These are phyloP conservation scores for Nineta flava DNA, from an alignment of 2,888 invertebrate genomes.

Conservation along the genomic window DNA sequence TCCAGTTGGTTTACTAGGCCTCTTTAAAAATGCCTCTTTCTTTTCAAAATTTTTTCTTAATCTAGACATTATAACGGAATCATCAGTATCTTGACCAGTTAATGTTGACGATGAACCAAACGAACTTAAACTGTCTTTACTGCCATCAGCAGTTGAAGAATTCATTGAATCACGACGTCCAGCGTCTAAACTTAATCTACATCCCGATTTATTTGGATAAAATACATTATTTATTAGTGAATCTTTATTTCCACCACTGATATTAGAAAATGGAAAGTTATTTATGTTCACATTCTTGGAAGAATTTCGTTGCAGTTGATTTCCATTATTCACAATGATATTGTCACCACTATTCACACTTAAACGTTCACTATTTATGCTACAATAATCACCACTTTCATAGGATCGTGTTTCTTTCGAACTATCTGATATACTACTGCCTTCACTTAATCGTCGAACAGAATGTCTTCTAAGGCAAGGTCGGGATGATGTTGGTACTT, in stretches of 20 bases:
- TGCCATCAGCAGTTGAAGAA: constrained; percentile 44
- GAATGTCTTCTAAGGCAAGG: constrained; percentile 21
- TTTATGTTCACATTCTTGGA: no score
- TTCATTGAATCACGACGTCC: constrained; percentile 41
- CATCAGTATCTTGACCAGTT: constrained; percentile 50
- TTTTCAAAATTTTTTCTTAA: constrained; percentile 74
- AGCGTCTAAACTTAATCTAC: constrained; percentile 28
- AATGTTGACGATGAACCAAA: constrained; percentile 51
- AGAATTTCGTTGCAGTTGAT: neutral
- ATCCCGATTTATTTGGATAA: constrained; percentile 23
- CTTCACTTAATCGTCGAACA: constrained; percentile 35
- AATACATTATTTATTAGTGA: constrained; percentile 7
- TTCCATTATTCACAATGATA: neutral
- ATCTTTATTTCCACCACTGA: neutral
- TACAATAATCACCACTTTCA: constrained; percentile 7
- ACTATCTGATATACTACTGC: constrained; percentile 24
- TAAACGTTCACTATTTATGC: constrained; percentile 6
- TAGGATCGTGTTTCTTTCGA: constrained; percentile 13
- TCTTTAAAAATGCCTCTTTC: constrained; percentile 74
- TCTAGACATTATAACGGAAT: constrained; percentile 57
- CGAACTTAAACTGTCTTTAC: constrained; percentile 51
- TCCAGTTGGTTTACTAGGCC: constrained; percentile 49
- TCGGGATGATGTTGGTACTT: constrained; percentile 22
- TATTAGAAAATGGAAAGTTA: no score
- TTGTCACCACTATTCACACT: constrained; percentile 2